Evolutionary conservation across 2,113 vertebrate genomes (phyloP).

Genomic region (Macaca mulatta): DNA sequence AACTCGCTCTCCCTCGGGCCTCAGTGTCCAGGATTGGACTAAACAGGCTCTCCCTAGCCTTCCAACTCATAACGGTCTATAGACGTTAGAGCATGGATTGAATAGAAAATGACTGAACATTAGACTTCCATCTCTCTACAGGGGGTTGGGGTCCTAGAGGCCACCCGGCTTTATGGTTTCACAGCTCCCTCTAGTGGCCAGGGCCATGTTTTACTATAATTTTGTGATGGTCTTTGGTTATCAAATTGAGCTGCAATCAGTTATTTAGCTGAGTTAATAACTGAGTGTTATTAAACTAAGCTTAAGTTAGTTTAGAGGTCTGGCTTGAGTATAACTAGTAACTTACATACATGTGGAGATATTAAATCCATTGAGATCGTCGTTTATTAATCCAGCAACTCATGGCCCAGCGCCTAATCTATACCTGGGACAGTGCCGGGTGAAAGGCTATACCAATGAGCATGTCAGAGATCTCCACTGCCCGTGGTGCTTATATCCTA

Average conservation of each 20-base stretch:
- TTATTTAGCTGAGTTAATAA: neutral
- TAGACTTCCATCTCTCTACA: neutral
- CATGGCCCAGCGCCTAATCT: neutral
- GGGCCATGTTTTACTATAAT: neutral
- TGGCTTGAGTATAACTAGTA: neutral
- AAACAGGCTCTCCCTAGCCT: neutral
- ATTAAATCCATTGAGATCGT: neutral
- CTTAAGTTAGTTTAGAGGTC: neutral
- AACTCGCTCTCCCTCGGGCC: neutral
- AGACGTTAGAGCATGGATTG: neutral
- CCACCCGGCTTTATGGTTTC: slow-evolving; percentile 36
- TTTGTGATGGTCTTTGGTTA: neutral
- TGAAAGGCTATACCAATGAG: neutral
- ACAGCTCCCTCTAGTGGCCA: slow-evolving; percentile 67
- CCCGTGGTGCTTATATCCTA: neutral
- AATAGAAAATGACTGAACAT: neutral
- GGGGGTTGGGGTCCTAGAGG: neutral
- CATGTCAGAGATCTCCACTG: neutral
- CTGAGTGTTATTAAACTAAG: neutral
- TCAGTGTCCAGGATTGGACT: neutral
- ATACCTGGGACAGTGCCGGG: neutral
- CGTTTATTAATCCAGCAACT: neutral
- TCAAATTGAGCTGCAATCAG: neutral
- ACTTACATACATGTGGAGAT: neutral
- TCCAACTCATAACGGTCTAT: neutral